These are phyloP conservation scores for Cataglyphis altisquamis DNA, from an alignment of 2,888 invertebrate species.

Conservation along the genomic window DNA sequence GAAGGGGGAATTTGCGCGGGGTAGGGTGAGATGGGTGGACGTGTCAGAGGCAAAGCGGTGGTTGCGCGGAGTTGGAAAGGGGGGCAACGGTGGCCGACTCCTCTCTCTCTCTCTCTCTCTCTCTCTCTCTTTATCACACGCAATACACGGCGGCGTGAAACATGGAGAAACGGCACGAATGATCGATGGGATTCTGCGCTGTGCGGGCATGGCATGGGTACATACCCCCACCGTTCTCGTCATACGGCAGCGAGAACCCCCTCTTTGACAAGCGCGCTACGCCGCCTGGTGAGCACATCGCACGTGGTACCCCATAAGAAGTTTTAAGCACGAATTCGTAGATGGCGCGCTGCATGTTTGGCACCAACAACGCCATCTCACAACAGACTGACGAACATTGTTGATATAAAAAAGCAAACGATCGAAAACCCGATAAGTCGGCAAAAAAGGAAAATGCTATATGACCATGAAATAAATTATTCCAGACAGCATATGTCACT, in stretches of 20 bases:
- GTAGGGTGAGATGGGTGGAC: constrained; percentile 78
- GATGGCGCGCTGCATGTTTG: constrained; percentile 77
- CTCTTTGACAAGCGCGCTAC: constrained; percentile 60
- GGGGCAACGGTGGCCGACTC: constrained; percentile 70
- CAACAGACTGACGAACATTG: constrained; percentile 72
- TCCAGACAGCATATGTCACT: no score
- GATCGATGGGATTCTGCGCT: constrained; percentile 86
- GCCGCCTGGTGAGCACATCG: constrained; percentile 74
- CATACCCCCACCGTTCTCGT: constrained; percentile 77
- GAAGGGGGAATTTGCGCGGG: constrained; percentile 78
- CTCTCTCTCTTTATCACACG: constrained; percentile 76
- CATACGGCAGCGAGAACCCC: constrained; percentile 58
- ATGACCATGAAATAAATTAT: not conserved
- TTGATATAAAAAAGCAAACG: constrained; percentile 56
- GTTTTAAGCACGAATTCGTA: constrained; percentile 68
- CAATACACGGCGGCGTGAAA: constrained; percentile 84
- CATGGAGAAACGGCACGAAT: constrained; percentile 84
- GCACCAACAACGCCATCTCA: constrained; percentile 73
- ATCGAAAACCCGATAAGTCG: constrained; percentile 18
- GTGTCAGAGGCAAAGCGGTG: constrained; percentile 74
- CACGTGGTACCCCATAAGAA: constrained; percentile 64
- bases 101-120: constrained; percentile 37
- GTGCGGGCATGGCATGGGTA: constrained; percentile 85
- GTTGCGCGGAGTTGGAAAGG: constrained; percentile 65
- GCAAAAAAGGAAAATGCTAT: constrained; percentile 23